Evolutionary conservation across 2,888 invertebrate species (phyloP).

Genomic region (Dryobotodes eremita): DNA sequence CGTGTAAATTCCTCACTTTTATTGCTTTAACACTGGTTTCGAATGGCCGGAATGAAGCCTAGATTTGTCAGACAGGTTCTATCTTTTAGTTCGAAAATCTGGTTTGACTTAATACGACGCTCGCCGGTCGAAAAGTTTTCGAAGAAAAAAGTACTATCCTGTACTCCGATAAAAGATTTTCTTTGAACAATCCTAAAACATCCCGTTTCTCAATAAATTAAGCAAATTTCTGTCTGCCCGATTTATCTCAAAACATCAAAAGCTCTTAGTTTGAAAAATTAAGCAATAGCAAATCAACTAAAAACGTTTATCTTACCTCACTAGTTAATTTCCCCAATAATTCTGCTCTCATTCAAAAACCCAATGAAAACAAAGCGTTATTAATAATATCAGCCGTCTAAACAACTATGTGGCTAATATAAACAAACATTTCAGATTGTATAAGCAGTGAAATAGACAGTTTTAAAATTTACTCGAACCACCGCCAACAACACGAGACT

Average conservation of each 20-base stretch:
- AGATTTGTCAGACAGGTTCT: conserved; percentile 22
- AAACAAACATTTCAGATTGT: conserved; percentile 49
- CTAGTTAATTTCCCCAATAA: conserved; percentile 17
- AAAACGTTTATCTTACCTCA: neutral
- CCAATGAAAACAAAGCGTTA: conserved; percentile 39
- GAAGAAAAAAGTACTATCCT: neutral
- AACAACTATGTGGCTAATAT: conserved; percentile 36
- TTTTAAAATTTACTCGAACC: conserved; percentile 29
- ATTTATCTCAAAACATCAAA: neutral
- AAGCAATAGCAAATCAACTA: no score
- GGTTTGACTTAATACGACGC: conserved; percentile 13
- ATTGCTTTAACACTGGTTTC: neutral
- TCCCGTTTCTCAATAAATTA: neutral
- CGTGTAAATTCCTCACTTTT: neutral
- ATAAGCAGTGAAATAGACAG: conserved; percentile 14
- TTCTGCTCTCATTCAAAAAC: conserved; percentile 26
- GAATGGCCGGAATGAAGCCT: conserved; percentile 1
- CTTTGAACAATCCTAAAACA: neutral
- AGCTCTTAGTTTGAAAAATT: neutral
- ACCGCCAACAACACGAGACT: neutral
- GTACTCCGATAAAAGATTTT: conserved; percentile 9
- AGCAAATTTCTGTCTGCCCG: neutral
- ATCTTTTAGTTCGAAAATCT: conserved; percentile 4
- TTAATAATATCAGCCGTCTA: conserved; percentile 44
- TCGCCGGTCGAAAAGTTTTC: neutral